Conservation (phyloP, 2,888 invertebrate species). For the Trissoscelio sp. region DNA sequence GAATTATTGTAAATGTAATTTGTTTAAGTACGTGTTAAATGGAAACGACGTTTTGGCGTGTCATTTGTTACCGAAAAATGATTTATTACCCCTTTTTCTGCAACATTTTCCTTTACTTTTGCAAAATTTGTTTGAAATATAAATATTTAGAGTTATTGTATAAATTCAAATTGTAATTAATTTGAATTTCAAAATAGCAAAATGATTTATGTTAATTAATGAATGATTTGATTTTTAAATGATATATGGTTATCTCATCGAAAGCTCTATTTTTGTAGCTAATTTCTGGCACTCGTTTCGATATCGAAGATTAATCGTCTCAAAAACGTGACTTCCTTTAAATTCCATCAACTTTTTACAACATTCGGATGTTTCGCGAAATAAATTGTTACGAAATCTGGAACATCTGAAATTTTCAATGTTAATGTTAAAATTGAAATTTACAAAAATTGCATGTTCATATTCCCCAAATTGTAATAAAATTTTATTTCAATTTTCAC, state of each 20-base stretch:
- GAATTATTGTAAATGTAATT: conserved; percentile 61
- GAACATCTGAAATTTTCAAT: conserved; percentile 13
- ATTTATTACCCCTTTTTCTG: conserved; percentile 23
- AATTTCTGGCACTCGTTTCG: conserved; percentile 46
- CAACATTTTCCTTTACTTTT: neutral
- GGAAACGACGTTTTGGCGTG: conserved; percentile 18
- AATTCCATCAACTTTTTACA: conserved; percentile 44
- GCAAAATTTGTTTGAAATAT: neutral
- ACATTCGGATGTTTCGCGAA: conserved; percentile 25
- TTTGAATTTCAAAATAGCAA: neutral
- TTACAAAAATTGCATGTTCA: no score
- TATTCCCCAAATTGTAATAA: no score
- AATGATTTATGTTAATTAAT: neutral
- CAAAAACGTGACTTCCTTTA: conserved; percentile 59
- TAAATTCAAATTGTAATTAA: neutral
- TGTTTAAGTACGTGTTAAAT: conserved; percentile 64
- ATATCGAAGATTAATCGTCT: conserved; percentile 55
- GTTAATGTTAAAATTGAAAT: no score
- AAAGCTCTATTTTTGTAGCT: conserved; percentile 33
- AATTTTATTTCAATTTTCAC: no score
- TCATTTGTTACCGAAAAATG: conserved; percentile 15
- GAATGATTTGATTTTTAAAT: neutral
- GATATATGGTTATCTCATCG: conserved; percentile 20
- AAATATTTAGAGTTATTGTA: neutral
- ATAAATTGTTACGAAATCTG: conserved; percentile 14